Percentiles rank a stretch among this genome's conserved stretches.
Conservation (phyloP, 1,140 invertebrate species). For the Lutraria rhynchaena region DNA sequence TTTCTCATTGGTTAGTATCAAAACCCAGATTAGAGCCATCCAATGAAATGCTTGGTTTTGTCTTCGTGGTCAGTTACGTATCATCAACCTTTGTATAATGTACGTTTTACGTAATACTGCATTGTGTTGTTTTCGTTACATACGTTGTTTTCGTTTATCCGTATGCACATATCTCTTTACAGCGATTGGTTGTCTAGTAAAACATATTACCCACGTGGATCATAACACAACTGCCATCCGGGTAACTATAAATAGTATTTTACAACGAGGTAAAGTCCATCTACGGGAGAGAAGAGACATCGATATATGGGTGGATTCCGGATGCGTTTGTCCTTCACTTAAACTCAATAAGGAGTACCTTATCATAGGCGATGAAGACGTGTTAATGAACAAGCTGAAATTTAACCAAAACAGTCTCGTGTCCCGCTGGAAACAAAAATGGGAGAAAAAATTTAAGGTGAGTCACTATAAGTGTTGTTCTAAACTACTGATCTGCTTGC, state of each 20-base stretch:
- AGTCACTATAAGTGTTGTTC: background rate
- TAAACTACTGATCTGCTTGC: background rate
- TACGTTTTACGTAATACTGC: no score
- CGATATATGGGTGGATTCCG: slow-evolving; percentile 33
- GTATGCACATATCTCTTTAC: no score
- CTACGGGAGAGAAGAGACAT: slow-evolving; percentile 42
- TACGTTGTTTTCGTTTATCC: no score
- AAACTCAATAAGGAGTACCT: slow-evolving; percentile 33
- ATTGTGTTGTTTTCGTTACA: background rate
- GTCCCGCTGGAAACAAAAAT: slow-evolving; percentile 47
- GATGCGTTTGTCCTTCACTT: slow-evolving; percentile 41
- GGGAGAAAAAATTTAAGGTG: slow-evolving; percentile 56
- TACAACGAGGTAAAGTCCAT: slow-evolving; percentile 48
- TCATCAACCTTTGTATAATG: no score
- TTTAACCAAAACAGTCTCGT: slow-evolving; percentile 39
- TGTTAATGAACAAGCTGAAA: slow-evolving; percentile 29
- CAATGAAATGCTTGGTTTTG: no score
- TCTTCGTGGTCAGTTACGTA: no score
- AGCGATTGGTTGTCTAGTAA: slow-evolving; percentile 39
- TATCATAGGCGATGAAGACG: slow-evolving; percentile 43
- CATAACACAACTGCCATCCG: slow-evolving; percentile 36
- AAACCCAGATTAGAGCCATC: no score
- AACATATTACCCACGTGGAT: slow-evolving; percentile 20
- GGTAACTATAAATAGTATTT: slow-evolving; percentile 34
- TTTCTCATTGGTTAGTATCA: no score